Evolutionary conservation across 2,888 invertebrate genomes (phyloP).

Genomic region (Endomychus coccineus): DNA sequence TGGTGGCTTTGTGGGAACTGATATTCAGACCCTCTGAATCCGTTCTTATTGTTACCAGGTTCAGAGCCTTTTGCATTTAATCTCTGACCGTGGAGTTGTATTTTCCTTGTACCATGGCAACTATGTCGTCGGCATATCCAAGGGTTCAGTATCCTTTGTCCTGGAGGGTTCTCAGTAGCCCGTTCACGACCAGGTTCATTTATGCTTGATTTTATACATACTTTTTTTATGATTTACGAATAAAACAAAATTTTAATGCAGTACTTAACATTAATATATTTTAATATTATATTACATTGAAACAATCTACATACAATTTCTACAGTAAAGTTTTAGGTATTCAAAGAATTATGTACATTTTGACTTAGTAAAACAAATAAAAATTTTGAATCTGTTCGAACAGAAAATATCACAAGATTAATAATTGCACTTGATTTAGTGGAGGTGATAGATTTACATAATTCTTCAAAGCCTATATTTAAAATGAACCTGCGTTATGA

Average conservation of each 20-base stretch:
- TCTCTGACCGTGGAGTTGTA: too few species aligned
- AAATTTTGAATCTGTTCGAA: conserved; percentile 23
- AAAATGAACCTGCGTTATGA: conserved; percentile 28
- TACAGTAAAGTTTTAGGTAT: conserved; percentile 35
- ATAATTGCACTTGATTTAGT: conserved; percentile 30
- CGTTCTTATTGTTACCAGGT: too few species aligned
- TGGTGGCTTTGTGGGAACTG: too few species aligned
- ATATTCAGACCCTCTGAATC: too few species aligned
- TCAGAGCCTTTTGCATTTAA: too few species aligned
- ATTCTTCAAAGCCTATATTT: conserved; percentile 27
- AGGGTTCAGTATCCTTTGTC: too few species aligned
- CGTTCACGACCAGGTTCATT: too few species aligned
- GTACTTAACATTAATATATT: conserved; percentile 39
- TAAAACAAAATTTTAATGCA: conserved; percentile 27
- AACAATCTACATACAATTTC: conserved; percentile 41
- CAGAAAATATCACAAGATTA: conserved; percentile 21
- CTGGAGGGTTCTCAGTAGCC: too few species aligned
- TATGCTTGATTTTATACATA: too few species aligned
- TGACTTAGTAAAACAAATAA: conserved; percentile 20
- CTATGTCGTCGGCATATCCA: too few species aligned
- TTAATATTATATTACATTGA: conserved; percentile 42
- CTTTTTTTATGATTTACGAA: too few species aligned
- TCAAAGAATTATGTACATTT: conserved; percentile 31
- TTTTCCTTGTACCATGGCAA: too few species aligned
- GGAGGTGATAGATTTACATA: conserved; percentile 22